phyloP scores from a whole-genome alignment of 2,113 vertebrate genomes.

The Toxotes chatareus region DNA sequence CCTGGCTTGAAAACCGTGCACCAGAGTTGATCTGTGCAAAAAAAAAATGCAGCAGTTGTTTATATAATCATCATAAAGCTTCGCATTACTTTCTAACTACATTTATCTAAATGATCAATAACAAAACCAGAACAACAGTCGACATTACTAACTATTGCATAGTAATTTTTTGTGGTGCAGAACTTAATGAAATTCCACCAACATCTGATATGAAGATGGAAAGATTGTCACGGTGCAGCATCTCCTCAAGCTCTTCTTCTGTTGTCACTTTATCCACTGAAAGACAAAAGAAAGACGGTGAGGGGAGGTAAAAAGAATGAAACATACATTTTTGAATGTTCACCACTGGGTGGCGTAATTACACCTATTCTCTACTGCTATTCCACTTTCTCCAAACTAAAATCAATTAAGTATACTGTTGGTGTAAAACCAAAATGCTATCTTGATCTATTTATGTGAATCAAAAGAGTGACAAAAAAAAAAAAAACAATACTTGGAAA shows the following conservation, averaged over 20 bases:
- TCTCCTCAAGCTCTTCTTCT: constrained; percentile 91
- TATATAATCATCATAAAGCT: neutral
- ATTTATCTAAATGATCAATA: neutral
- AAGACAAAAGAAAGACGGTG: neutral
- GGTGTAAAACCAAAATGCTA: neutral
- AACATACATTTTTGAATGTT: neutral
- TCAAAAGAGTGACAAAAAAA: neutral
- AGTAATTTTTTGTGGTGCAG: too few relatives aligned
- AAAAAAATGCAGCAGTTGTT: neutral
- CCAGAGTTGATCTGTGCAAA: constrained; percentile 85
- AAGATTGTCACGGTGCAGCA: constrained; percentile 89
- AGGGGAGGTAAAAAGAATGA: neutral
- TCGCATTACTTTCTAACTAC: neutral
- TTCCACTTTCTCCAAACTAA: neutral
- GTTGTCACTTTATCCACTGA: constrained; percentile 91
- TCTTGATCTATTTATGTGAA: neutral
- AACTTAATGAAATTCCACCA: constrained; percentile 51
- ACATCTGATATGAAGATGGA: constrained; percentile 91
- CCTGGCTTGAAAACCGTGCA: constrained; percentile 86
- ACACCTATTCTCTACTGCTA: neutral
- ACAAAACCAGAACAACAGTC: neutral
- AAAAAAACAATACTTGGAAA: neutral
- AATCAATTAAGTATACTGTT: neutral
- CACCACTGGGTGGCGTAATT: constrained; percentile 23
- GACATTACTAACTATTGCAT: neutral